These are phyloP conservation scores for Planiliza haematocheilus DNA, from an alignment of 2,113 vertebrate species.

Conservation along the genomic window DNA sequence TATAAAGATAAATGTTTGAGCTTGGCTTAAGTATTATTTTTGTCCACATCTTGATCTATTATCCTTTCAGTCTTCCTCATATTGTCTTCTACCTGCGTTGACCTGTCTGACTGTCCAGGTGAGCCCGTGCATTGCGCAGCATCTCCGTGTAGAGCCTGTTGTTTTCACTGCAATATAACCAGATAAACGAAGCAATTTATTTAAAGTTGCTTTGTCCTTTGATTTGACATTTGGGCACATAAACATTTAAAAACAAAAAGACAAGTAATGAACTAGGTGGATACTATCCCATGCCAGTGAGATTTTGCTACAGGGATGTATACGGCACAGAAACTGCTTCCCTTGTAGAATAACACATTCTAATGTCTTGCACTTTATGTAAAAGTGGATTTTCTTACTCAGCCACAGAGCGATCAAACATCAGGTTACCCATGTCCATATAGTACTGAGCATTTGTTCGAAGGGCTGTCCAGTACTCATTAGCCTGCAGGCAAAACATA, in stretches of 20 bases:
- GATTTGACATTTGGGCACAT: neutral
- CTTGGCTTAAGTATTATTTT: neutral
- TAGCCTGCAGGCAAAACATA: slow-evolving; percentile 61
- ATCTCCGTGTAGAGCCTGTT: slow-evolving; percentile 77
- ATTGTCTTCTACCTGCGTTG: slow-evolving; percentile 35
- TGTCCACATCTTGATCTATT: neutral
- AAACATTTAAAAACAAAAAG: too few relatives aligned
- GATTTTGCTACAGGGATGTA: fast-evolving
- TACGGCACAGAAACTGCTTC: too few relatives aligned
- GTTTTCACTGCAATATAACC: slow-evolving; percentile 71
- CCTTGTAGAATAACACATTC: neutral
- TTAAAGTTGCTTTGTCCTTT: too few relatives aligned
- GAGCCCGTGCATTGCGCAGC: slow-evolving; percentile 70
- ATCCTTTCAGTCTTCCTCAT: neutral
- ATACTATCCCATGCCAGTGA: neutral
- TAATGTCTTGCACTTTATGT: neutral
- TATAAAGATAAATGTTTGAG: neutral
- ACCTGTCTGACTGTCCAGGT: slow-evolving; percentile 69
- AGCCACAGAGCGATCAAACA: slow-evolving; percentile 79
- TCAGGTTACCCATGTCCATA: slow-evolving; percentile 78
- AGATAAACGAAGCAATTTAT: neutral
- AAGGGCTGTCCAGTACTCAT: slow-evolving; percentile 77
- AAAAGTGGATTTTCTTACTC: slow-evolving; percentile 39
- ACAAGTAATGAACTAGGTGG: neutral
- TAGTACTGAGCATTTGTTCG: slow-evolving; percentile 76